A percentile compares a stretch with the other conserved stretches of the same genome.
Conservation (phyloP, 2,888 invertebrate species). For the Lissocephala sabroskyi region DNA sequence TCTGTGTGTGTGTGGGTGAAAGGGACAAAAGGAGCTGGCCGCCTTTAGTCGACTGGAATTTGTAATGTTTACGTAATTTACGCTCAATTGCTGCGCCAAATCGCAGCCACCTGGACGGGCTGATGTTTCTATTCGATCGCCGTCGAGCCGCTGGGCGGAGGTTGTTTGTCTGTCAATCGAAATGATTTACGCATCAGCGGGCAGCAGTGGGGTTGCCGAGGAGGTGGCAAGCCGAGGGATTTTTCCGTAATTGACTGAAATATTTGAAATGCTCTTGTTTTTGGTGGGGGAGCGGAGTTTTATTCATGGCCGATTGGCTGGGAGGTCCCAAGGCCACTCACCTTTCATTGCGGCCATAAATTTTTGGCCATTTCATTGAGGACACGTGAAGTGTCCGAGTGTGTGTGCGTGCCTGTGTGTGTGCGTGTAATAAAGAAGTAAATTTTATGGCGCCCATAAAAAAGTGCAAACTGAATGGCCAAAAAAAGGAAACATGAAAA, state of each 20-base stretch:
- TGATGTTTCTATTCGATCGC: no score
- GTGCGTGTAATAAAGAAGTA: not conserved
- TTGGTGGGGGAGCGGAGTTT: no score
- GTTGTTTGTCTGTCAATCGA: not conserved
- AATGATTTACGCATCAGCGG: no score
- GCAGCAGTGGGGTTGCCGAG: no score
- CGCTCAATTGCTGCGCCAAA: not conserved
- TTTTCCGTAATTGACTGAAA: no score
- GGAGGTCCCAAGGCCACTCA: not conserved
- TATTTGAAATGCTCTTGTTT: no score
- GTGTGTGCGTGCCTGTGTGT: not conserved
- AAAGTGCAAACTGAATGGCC: not conserved
- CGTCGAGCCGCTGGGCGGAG: no score
- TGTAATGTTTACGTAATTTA: conserved; percentile 4
- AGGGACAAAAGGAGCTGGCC: no score
- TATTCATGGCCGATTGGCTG: no score
- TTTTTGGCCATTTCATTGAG: not conserved
- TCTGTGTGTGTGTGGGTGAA: not conserved
- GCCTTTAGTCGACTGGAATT: not conserved
- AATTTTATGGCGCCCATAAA: not conserved
- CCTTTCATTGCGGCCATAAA: not conserved
- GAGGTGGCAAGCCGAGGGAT: no score
- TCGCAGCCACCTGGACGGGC: not conserved
- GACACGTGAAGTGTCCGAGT: not conserved
- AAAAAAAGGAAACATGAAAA: not conserved